phyloP scores from a whole-genome alignment of 2,888 invertebrate genomes.

The Resseliella maxima region DNA sequence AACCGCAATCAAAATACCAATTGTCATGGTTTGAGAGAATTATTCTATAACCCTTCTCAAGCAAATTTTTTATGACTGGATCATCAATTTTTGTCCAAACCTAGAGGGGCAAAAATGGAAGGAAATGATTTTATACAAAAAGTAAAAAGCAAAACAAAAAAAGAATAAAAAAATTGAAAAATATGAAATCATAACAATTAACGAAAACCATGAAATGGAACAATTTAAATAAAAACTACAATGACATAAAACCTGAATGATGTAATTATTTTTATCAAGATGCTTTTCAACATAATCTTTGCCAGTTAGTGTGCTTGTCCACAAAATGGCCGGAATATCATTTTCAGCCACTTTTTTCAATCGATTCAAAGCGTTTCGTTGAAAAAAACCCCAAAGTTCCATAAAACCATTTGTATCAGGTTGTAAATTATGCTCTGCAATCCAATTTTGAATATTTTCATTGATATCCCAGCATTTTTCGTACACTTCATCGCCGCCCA shows the following conservation, averaged over 20 bases:
- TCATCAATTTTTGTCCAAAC: conserved; percentile 77
- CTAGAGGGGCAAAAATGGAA: conserved; percentile 60
- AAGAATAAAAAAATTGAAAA: neutral
- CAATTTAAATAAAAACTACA: too few relatives aligned
- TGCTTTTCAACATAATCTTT: conserved; percentile 71
- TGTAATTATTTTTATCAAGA: conserved; percentile 76
- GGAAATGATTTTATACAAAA: conserved; percentile 60
- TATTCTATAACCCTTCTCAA: conserved; percentile 75
- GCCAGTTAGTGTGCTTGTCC: conserved; percentile 80
- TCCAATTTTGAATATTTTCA: conserved; percentile 71
- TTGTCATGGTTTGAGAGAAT: conserved; percentile 85
- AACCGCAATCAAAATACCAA: conserved; percentile 83
- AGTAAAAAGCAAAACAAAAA: conserved; percentile 54
- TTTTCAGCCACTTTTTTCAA: conserved; percentile 63
- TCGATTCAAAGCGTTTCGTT: conserved; percentile 67
- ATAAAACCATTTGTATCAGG: conserved; percentile 70
- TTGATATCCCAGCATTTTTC: conserved; percentile 78
- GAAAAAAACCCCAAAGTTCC: conserved; percentile 77
- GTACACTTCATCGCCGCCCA: conserved; percentile 83
- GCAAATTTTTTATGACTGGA: conserved; percentile 71
- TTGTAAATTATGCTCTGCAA: conserved; percentile 70
- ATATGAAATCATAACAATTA: too few relatives aligned
- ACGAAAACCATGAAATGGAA: too few relatives aligned
- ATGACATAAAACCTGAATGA: conserved; percentile 77
- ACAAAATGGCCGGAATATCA: conserved; percentile 73